Base-by-base conservation (phyloP, 1,140 invertebrate species). In the Zophobas atratus region DNA sequence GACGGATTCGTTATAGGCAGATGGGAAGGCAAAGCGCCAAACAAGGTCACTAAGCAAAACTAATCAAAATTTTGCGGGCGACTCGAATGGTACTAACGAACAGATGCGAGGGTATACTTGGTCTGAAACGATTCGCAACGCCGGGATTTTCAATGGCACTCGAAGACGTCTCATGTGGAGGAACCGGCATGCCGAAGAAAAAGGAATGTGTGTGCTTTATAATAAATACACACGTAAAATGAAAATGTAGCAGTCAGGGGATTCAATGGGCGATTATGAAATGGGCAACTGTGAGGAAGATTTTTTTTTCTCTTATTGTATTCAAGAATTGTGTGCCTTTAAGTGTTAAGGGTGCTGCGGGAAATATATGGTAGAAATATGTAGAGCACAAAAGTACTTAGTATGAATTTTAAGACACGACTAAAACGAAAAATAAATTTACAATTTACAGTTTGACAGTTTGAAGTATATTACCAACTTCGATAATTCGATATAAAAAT, bases 11-110 rank as follows among this genome's bases (percentile, higher is more conserved):
- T 76, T 78, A 78, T 78, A 80, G 79, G 72, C 79, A 80, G 79
- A 80, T 80, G 79, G 55, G 53, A 74, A 53, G 41, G 36, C 51
- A 63, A 41, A 32, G 56, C 51, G 6, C 56, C n/a, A 35, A 76
- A 76, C 53, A 79, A 57, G 70, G 75, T 75, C 74, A 63, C 75
- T 67, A 46, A 75, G 78, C 78, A 80, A 55, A 70, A 80, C 78
- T 80, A 80, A 80, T 80, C 76, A 71, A 74, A 72, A 80, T 80
- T 80, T 80, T 77, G 78, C 78, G 76, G 75, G 67, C 75, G 67
- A 33, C 51, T 75, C 63, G 70, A 77, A 80, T 80, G 60, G 70
- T 43, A 38, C 77, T 56, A 78, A 80, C 72, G 77, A 76, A 78
- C 77, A 78, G 77, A 79, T 76, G 70, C n/a, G 53, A 72, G 71